These are phyloP conservation scores for Chelidonichthys spinosus DNA, from an alignment of 2,797 vertebrate species.

Conservation along the genomic window DNA sequence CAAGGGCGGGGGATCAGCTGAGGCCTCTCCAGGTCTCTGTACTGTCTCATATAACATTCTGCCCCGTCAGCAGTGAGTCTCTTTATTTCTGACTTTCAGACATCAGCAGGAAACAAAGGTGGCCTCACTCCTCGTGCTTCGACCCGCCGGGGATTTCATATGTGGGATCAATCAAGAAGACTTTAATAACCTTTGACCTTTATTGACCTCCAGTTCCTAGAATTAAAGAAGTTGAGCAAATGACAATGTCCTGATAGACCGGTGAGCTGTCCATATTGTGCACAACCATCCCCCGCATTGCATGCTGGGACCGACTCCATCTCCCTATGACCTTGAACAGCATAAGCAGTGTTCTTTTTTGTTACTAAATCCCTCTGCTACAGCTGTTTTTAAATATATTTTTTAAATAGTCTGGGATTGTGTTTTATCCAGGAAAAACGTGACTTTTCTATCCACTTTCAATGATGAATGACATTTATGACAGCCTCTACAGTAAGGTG, in stretches of 20 bases:
- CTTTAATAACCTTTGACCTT: neutral
- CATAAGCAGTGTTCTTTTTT: neutral
- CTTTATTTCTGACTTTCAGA: neutral
- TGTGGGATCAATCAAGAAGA: neutral
- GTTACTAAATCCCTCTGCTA: too few relatives aligned
- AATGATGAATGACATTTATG: too few relatives aligned
- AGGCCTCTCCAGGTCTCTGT: constrained; percentile 8
- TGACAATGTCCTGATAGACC: neutral
- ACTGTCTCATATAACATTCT: constrained; percentile 56
- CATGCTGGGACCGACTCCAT: neutral
- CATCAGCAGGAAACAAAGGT: constrained; percentile 52
- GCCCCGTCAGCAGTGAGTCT: constrained; percentile 66
- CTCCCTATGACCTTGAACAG: neutral
- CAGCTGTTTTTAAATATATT: too few relatives aligned
- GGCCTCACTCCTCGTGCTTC: constrained; percentile 27
- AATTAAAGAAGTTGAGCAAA: neutral
- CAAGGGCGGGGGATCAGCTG: constrained; percentile 63
- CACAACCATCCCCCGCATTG: neutral
- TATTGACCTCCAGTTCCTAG: neutral
- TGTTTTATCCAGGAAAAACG: too few relatives aligned
- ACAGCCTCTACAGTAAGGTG: neutral
- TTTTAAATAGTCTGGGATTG: too few relatives aligned
- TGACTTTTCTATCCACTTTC: too few relatives aligned
- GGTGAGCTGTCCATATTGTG: too few relatives aligned
- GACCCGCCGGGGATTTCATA: neutral